A percentile compares a stretch with the other conserved stretches of the same genome.
Conservation (phyloP, 1,140 invertebrate genomes). For the Monomorium pharaonis region DNA sequence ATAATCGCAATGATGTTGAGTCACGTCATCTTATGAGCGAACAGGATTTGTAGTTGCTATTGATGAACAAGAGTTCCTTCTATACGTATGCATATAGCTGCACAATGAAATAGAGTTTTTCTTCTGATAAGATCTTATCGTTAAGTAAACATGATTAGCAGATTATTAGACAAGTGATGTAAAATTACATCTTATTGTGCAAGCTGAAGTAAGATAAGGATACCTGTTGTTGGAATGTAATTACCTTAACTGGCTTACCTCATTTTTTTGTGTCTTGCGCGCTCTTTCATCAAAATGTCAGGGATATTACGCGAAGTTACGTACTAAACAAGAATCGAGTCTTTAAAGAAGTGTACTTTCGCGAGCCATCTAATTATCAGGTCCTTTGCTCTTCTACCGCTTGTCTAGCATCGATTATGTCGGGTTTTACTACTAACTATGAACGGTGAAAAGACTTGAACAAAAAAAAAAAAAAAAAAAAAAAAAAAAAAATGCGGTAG, state of each 20-base stretch:
- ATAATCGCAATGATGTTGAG: background rate
- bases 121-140: background rate
- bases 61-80: background rate
- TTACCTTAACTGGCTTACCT: background rate
- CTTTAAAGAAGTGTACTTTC: slow-evolving; percentile 24
- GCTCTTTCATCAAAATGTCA: slow-evolving; percentile 31
- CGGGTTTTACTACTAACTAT: background rate
- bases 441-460: background rate
- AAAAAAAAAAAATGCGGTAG: slow-evolving; percentile 48
- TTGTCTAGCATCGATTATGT: background rate
- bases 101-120: background rate
- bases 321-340: slow-evolving; percentile 23
- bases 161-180: background rate
- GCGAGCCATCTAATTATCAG: slow-evolving; percentile 20
- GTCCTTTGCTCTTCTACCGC: background rate
- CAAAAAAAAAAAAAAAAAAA: too few relatives aligned
- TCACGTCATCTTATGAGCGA: slow-evolving; percentile 42
- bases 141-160: background rate
- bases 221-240: slow-evolving; percentile 36
- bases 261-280: slow-evolving; percentile 18
- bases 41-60: background rate
- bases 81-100: background rate
- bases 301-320: slow-evolving; percentile 65
- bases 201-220: slow-evolving; percentile 67
- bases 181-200: slow-evolving; percentile 5